Percentiles rank a stretch among this genome's conserved stretches.
These are phyloP conservation scores for Marisa cornuarietis DNA, from an alignment of 1,140 invertebrate species.

Conservation along the genomic window DNA sequence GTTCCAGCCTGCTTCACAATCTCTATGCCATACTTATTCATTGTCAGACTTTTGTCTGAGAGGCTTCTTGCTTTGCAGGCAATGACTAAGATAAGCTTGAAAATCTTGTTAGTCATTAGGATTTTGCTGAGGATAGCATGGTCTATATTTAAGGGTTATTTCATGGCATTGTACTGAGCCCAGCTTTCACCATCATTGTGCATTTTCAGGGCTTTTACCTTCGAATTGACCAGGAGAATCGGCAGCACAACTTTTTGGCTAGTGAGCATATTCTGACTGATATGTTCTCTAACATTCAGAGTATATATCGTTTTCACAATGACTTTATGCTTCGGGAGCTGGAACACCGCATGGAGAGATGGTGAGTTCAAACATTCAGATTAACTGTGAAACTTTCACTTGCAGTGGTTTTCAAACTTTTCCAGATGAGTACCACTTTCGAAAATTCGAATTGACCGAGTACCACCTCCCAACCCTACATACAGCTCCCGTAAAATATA, in stretches of 20 bases:
- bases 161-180: background rate
- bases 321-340: conserved; percentile 71
- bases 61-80: no score
- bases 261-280: conserved; percentile 66
- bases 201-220: conserved; percentile 69
- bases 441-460: no score
- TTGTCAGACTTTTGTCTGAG: no score
- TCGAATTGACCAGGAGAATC: conserved; percentile 69
- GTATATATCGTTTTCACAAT: conserved; percentile 71
- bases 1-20: no score
- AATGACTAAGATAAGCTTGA: background rate
- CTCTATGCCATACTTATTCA: no score
- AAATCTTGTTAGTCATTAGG: background rate
- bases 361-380: conserved; percentile 56
- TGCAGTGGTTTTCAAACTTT: no score
- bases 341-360: conserved; percentile 68
- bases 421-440: no score
- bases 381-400: no score
- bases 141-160: background rate
- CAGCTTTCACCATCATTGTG: conserved; percentile 5
- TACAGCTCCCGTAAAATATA: no score
- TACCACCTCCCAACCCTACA: no score
- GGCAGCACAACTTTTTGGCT: conserved; percentile 67
- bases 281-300: conserved; percentile 73
- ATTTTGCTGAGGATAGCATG: background rate